Evolutionary conservation across 2,113 vertebrate genomes (phyloP).

Genomic region (Hyperoodon ampullatus): DNA sequence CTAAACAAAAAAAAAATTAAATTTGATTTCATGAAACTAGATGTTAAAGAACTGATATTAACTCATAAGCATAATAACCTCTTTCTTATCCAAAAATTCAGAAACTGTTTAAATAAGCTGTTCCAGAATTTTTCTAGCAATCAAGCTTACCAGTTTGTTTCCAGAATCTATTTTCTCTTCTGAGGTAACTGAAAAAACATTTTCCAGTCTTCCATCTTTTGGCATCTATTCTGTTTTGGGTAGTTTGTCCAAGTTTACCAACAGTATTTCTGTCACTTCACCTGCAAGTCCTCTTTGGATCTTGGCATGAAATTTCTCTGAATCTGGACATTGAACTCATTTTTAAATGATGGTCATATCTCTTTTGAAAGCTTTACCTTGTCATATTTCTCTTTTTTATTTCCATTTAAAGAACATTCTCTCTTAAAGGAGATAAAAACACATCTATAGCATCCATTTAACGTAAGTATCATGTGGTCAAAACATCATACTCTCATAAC

Average conservation of each 20-base stretch:
- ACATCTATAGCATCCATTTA: neutral
- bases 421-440: neutral
- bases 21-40: neutral
- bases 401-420: neutral
- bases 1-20: neutral
- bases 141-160: neutral
- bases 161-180: neutral
- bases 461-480: neutral
- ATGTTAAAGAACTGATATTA: neutral
- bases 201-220: neutral
- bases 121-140: neutral
- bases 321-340: neutral
- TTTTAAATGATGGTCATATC: neutral
- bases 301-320: neutral
- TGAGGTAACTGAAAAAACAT: neutral
- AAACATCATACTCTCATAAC: neutral
- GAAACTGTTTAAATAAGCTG: neutral
- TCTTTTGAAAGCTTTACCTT: neutral
- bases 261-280: neutral
- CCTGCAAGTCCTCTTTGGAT: neutral
- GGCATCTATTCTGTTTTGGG: neutral
- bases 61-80: neutral
- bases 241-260: neutral
- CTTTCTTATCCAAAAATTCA: neutral
- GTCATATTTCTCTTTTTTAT: neutral